These are phyloP conservation scores for Drosophila subsilvestris DNA, from an alignment of 2,888 invertebrate species.

Conservation along the genomic window DNA sequence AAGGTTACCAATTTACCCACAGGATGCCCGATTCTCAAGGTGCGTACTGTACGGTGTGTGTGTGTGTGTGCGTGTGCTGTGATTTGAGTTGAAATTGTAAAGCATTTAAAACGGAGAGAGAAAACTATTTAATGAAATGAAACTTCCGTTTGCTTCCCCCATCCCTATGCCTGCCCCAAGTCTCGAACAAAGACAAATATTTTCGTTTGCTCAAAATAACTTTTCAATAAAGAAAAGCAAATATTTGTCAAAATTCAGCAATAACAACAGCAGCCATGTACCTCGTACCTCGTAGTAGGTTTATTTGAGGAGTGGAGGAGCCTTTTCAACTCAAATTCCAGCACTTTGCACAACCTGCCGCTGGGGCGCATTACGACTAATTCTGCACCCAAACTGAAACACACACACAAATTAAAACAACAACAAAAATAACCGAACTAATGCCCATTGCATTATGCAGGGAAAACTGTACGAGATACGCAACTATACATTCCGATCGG, in stretches of 20 bases:
- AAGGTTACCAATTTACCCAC: slow-evolving; percentile 52
- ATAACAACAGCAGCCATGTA: neutral
- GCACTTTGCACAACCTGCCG: slow-evolving; percentile 3
- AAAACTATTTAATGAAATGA: slow-evolving; percentile 27
- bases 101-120: neutral
- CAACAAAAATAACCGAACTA: slow-evolving; percentile 22
- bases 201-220: slow-evolving; percentile 30
- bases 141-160: slow-evolving; percentile 28
- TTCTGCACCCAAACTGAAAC: slow-evolving; percentile 27
- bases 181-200: slow-evolving; percentile 21
- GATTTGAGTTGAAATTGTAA: neutral
- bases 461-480: slow-evolving; percentile 45
- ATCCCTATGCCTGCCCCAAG: neutral
- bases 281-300: neutral
- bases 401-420: slow-evolving; percentile 23
- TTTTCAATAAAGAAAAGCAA: slow-evolving; percentile 46
- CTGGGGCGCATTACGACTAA: slow-evolving; percentile 17
- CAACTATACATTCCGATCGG: slow-evolving; percentile 43
- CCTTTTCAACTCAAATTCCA: slow-evolving; percentile 13
- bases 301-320: neutral
- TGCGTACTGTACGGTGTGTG: slow-evolving; percentile 34
- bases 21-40: slow-evolving; percentile 45
- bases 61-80: neutral
- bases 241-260: slow-evolving; percentile 38
- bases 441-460: slow-evolving; percentile 46